These are phyloP conservation scores for Brassicogethes aeneus DNA, from an alignment of 2,888 invertebrate species.

Conservation along the genomic window DNA sequence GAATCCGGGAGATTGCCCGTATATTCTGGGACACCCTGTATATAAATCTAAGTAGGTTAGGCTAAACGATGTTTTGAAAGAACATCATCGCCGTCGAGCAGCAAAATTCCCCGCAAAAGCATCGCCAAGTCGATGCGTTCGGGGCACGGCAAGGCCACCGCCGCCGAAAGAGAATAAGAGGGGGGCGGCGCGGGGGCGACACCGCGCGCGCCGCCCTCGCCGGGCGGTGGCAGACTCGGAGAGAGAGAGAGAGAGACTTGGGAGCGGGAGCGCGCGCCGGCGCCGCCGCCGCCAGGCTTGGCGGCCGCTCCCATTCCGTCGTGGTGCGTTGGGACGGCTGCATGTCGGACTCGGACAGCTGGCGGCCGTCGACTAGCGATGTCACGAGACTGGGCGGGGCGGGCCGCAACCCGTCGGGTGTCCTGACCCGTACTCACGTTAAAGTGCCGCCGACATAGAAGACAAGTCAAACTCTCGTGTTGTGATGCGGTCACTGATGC, in stretches of 20 bases:
- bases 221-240: neutral
- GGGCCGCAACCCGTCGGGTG: slow-evolving; percentile 36
- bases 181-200: neutral
- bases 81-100: no score
- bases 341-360: slow-evolving; percentile 36
- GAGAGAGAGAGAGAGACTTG: neutral
- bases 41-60: no score
- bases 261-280: slow-evolving; percentile 14
- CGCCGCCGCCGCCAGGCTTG: slow-evolving; percentile 37
- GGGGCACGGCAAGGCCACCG: no score
- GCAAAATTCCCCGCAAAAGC: no score
- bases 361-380: slow-evolving; percentile 39
- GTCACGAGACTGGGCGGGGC: slow-evolving; percentile 42
- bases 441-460: slow-evolving; percentile 24
- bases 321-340: slow-evolving; percentile 43
- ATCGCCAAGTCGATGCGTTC: no score
- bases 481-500: neutral
- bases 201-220: neutral
- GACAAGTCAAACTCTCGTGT: slow-evolving; percentile 29
- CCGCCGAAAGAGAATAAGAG: no score
- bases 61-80: no score
- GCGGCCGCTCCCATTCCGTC: slow-evolving; percentile 51
- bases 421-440: slow-evolving; percentile 35
- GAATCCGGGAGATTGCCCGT: no score
- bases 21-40: no score